Evolutionary conservation across 2,888 invertebrate species (phyloP).

Genomic region (Ectemnius lituratus): DNA sequence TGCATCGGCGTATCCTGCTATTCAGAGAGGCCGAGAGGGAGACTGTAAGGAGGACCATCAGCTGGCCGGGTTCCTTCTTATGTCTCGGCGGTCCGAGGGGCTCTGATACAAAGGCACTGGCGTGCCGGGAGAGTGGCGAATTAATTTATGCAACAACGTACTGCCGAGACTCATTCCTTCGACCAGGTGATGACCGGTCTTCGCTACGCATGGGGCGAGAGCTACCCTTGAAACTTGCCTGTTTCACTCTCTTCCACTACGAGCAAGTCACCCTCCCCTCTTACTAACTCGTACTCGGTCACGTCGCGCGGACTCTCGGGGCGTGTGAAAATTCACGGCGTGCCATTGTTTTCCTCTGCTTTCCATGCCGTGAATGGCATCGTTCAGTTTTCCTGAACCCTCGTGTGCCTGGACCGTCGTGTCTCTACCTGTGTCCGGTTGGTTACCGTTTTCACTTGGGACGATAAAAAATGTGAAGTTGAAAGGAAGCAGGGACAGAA

Average conservation of each 20-base stretch:
- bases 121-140: slow-evolving; percentile 62
- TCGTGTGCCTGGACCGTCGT: slow-evolving; percentile 16
- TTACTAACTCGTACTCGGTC: background rate
- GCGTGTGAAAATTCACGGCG: slow-evolving; percentile 70
- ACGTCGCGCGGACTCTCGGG: slow-evolving; percentile 44
- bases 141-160: slow-evolving; percentile 72
- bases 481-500: slow-evolving; percentile 11
- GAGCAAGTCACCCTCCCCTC: slow-evolving; percentile 7
- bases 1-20: slow-evolving; percentile 36
- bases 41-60: slow-evolving; percentile 55
- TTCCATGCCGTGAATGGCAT: slow-evolving; percentile 47
- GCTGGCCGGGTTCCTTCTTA: slow-evolving; percentile 54
- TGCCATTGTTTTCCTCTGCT: slow-evolving; percentile 62
- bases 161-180: slow-evolving; percentile 56
- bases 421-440: slow-evolving; percentile 49
- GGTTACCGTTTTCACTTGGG: slow-evolving; percentile 51
- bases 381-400: slow-evolving; percentile 24
- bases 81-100: slow-evolving; percentile 39
- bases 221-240: slow-evolving; percentile 47
- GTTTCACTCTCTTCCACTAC: background rate
- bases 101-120: slow-evolving; percentile 34
- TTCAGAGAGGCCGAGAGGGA: slow-evolving; percentile 21
- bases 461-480: slow-evolving; percentile 36
- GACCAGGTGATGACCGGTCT: slow-evolving; percentile 74
- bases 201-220: slow-evolving; percentile 53